phyloP scores from a whole-genome alignment of 2,113 vertebrate genomes.

The Columbina picui region DNA sequence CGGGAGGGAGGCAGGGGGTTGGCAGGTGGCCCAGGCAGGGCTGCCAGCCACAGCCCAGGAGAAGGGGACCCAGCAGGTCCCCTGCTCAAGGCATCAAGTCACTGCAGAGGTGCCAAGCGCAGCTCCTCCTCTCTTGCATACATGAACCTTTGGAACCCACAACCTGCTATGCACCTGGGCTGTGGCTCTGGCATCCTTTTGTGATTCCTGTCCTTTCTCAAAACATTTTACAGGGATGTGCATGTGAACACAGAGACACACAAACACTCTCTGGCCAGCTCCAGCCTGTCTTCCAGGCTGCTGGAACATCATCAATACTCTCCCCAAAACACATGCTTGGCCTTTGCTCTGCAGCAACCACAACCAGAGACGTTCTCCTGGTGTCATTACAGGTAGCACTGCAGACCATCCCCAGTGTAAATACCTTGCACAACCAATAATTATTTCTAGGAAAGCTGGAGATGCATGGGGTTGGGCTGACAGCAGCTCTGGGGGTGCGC shows the following conservation, averaged over 20 bases:
- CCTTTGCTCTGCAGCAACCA: background rate
- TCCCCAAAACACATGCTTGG: background rate
- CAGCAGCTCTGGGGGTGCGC: accelerated
- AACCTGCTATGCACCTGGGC: background rate
- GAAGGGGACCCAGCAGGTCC: background rate
- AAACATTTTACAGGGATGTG: background rate
- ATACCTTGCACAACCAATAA: background rate
- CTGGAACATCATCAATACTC: background rate
- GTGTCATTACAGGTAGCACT: background rate
- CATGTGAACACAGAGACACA: background rate
- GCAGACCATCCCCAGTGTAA: background rate
- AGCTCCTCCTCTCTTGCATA: background rate
- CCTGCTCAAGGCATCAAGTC: background rate
- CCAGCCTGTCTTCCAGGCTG: background rate
- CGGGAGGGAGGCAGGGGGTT: background rate
- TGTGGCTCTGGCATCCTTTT: background rate
- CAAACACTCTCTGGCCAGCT: background rate
- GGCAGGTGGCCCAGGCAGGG: background rate
- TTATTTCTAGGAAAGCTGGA: background rate
- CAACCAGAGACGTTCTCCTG: background rate
- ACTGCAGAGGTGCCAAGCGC: accelerated
- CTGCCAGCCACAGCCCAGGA: background rate
- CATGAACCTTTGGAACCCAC: background rate
- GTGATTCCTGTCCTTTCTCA: background rate
- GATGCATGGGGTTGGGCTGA: background rate